phyloP scores from a whole-genome alignment of 2,888 invertebrate species.

The Thereva unica region DNA sequence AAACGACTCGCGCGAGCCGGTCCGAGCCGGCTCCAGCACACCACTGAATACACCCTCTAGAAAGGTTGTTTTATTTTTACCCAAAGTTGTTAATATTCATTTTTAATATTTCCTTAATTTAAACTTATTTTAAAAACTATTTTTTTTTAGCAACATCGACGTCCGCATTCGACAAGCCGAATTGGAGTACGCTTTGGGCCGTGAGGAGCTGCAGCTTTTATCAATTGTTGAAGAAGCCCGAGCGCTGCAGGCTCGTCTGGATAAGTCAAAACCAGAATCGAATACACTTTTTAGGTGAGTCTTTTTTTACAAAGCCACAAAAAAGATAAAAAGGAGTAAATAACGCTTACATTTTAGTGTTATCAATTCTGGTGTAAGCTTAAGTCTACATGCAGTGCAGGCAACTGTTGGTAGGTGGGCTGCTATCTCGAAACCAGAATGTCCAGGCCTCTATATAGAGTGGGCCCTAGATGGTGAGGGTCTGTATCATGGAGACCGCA shows the following conservation, averaged over 20 bases:
- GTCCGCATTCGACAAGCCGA: slow-evolving; percentile 88
- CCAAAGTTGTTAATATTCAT: background rate
- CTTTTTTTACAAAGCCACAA: too few species aligned
- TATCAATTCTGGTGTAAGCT: slow-evolving; percentile 57
- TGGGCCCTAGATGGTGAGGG: slow-evolving; percentile 81
- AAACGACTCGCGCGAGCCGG: too few species aligned
- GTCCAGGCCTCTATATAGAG: slow-evolving; percentile 72
- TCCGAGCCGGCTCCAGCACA: too few species aligned
- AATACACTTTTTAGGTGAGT: slow-evolving; percentile 65
- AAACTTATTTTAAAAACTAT: background rate
- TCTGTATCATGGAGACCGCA: slow-evolving; percentile 72
- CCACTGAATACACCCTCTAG: too few species aligned
- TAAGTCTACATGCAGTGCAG: slow-evolving; percentile 70
- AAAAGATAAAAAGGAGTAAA: background rate
- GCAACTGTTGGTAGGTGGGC: slow-evolving; percentile 73
- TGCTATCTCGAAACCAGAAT: slow-evolving; percentile 68
- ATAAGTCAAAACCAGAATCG: slow-evolving; percentile 66
- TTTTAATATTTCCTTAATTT: slow-evolving; percentile 6
- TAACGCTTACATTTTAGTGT: slow-evolving; percentile 40
- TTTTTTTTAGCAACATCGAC: slow-evolving; percentile 76
- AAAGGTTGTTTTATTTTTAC: too few species aligned
- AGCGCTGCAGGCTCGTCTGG: slow-evolving; percentile 75
- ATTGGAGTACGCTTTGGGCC: slow-evolving; percentile 83
- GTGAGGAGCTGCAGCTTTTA: slow-evolving; percentile 84
- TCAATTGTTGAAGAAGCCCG: slow-evolving; percentile 83